A percentile compares a stretch with the other conserved stretches of the same genome.
These are phyloP conservation scores for Oscheius sp. DNA, from an alignment of 2,888 invertebrate genomes.

Conservation along the genomic window DNA sequence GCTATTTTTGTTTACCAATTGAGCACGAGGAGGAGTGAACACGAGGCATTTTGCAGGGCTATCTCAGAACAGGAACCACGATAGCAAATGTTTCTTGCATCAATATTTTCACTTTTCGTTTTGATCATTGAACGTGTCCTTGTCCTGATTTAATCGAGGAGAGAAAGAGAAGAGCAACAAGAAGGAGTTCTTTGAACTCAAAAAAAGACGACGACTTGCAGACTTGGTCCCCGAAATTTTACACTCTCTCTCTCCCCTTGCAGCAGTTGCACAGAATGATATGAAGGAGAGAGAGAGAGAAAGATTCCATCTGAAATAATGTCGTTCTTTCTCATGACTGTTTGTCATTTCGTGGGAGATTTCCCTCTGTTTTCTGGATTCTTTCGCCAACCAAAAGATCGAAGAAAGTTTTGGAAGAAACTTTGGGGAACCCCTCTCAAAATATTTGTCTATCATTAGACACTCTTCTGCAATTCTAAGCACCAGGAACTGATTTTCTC, in stretches of 20 bases:
- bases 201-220: slow-evolving; percentile 4
- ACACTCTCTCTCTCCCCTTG: slow-evolving; percentile 5
- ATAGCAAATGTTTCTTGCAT: too few relatives aligned
- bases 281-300: not conserved
- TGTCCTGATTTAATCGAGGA: not conserved
- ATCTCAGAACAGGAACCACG: too few relatives aligned
- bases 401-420: too few relatives aligned
- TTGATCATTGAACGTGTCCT: not conserved
- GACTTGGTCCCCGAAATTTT: slow-evolving; percentile 21
- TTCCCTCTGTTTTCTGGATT: too few relatives aligned
- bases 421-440: too few relatives aligned
- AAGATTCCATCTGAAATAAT: not conserved
- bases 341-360: not conserved
- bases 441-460: too few relatives aligned
- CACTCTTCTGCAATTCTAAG: too few relatives aligned
- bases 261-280: not conserved
- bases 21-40: too few relatives aligned
- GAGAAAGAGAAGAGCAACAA: not conserved
- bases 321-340: not conserved
- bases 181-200: not conserved
- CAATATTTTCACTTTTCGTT: too few relatives aligned
- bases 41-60: too few relatives aligned
- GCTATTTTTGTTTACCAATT: too few relatives aligned
- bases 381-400: not conserved
- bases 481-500: too few relatives aligned